A percentile compares a stretch with the other conserved stretches of the same genome.
Conservation (phyloP, 2,888 invertebrate species). For the Bruchidius siliquastri region DNA sequence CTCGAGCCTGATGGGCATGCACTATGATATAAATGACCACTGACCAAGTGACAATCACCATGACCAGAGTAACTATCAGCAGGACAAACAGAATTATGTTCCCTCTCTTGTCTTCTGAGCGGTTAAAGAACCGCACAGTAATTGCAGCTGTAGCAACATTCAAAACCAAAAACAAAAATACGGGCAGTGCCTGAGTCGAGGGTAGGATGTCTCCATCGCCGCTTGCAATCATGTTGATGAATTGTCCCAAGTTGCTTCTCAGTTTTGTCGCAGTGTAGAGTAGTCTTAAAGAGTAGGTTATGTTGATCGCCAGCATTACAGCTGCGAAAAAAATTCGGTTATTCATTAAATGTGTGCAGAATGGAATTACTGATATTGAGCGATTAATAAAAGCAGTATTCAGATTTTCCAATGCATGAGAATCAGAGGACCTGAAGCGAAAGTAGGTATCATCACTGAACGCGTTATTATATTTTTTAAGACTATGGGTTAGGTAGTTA, state of each 20-base stretch:
- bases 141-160: slow-evolving; percentile 29
- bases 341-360: no score
- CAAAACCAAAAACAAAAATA: slow-evolving; percentile 31
- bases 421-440: no score
- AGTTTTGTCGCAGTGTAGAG: slow-evolving; percentile 33
- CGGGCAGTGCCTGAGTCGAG: slow-evolving; percentile 28
- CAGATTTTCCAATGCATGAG: no score
- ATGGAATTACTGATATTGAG: no score
- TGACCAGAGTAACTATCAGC: slow-evolving; percentile 21
- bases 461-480: no score
- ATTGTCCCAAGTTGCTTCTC: slow-evolving; percentile 35
- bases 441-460: no score
- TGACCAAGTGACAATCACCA: slow-evolving; percentile 26
- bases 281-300: slow-evolving; percentile 31
- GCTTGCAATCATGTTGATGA: slow-evolving; percentile 40
- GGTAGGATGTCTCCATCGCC: slow-evolving; percentile 39
- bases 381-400: no score
- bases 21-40: slow-evolving; percentile 31
- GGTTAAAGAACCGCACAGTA: slow-evolving; percentile 30
- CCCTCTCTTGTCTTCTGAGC: slow-evolving; percentile 20
- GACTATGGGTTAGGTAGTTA: no score
- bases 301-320: slow-evolving; percentile 22
- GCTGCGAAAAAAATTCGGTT: slow-evolving; percentile 13
- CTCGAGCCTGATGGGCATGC: slow-evolving; percentile 34
- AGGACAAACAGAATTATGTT: slow-evolving; percentile 32